phyloP scores from a whole-genome alignment of 2,888 invertebrate species.

The Caenorhabditis sp. region DNA sequence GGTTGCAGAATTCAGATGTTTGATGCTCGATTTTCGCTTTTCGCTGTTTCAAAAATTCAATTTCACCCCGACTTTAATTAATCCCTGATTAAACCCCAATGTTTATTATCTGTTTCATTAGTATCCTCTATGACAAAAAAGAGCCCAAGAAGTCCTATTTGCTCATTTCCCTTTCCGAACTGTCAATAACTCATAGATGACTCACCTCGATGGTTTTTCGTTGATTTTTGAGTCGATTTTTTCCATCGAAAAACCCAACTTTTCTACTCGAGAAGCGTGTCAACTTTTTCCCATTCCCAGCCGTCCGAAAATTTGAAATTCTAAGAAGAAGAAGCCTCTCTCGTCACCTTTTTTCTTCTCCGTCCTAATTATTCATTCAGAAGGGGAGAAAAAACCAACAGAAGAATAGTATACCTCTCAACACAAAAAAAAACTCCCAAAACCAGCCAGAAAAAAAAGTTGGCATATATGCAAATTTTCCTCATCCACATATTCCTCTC shows the following conservation, averaged over 20 bases:
- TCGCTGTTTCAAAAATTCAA: no score
- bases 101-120: no score
- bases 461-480: conserved; percentile 1
- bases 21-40: no score
- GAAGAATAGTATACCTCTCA: conserved; percentile 2
- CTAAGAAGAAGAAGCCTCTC: neutral
- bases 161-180: conserved; percentile 5
- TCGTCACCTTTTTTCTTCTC: neutral
- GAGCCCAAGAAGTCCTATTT: neutral
- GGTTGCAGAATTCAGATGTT: no score
- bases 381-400: no score
- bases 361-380: conserved; percentile 55
- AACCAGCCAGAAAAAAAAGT: neutral
- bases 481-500: no score
- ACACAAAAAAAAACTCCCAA: conserved; percentile 1
- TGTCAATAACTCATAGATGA: neutral
- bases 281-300: conserved; percentile 11
- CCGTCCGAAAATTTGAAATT: conserved; percentile 28
- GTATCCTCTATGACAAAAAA: neutral
- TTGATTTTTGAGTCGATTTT: neutral
- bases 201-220: neutral
- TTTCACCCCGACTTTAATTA: no score
- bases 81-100: no score
- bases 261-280: neutral
- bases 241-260: neutral